Conservation (phyloP, 2,113 vertebrate genomes). For the Clupea harengus region DNA sequence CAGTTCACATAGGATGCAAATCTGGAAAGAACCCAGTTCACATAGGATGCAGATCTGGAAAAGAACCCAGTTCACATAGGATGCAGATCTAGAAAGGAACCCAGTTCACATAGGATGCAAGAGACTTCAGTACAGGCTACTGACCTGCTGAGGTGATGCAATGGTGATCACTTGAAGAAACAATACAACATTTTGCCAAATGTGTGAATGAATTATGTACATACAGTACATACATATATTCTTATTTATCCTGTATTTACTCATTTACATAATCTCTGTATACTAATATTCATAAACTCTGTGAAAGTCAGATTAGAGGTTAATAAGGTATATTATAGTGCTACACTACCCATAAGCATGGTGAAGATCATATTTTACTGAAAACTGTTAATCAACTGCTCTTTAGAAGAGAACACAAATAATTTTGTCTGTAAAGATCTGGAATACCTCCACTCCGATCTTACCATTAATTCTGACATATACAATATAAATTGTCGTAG, state of each 20-base stretch:
- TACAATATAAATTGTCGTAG: too few species aligned
- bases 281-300: background rate
- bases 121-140: too few species aligned
- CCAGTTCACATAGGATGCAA: too few species aligned
- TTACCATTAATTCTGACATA: too few species aligned
- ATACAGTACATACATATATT: background rate
- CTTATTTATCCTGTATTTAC: background rate
- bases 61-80: too few species aligned
- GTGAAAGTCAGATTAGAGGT: background rate
- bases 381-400: background rate
- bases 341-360: background rate
- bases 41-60: too few species aligned
- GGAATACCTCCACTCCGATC: too few species aligned
- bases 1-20: too few species aligned
- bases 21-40: background rate
- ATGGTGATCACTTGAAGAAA: too few species aligned
- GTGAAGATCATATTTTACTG: background rate
- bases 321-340: background rate
- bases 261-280: background rate
- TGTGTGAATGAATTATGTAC: background rate
- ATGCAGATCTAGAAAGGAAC: too few species aligned
- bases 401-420: background rate
- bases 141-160: too few species aligned
- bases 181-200: too few species aligned
- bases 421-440: background rate